A percentile compares a stretch with the other conserved stretches of the same genome.
These are phyloP conservation scores for Rhamnusium bicolor DNA, from an alignment of 2,888 invertebrate genomes.

Conservation along the genomic window DNA sequence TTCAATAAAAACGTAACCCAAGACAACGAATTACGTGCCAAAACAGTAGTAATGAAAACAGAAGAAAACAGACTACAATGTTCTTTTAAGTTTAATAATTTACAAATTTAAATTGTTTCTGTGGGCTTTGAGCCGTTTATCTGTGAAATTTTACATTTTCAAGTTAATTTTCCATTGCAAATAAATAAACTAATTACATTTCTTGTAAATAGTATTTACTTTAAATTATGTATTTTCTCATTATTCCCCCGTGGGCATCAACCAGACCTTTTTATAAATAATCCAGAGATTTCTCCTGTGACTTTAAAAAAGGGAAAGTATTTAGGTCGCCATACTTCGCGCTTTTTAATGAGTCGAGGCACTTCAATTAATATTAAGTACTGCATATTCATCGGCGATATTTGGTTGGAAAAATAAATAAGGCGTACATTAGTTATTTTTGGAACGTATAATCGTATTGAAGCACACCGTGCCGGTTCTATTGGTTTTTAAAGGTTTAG, in stretches of 20 bases:
- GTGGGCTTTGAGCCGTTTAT: too few relatives aligned
- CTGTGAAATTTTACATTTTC: too few relatives aligned
- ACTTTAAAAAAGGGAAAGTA: neutral
- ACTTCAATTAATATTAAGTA: slow-evolving; percentile 17
- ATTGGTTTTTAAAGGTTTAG: neutral
- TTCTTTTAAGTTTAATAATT: too few relatives aligned
- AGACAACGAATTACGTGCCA: too few relatives aligned
- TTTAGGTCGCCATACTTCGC: slow-evolving; percentile 12
- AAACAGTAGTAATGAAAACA: too few relatives aligned
- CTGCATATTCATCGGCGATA: slow-evolving; percentile 24
- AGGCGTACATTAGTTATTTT: slow-evolving; percentile 17
- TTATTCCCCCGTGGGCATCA: too few relatives aligned
- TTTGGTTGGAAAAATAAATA: slow-evolving; percentile 19
- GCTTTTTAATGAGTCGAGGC: neutral
- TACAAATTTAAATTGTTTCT: too few relatives aligned
- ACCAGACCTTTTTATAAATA: neutral
- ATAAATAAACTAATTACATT: too few relatives aligned
- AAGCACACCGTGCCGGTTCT: neutral
- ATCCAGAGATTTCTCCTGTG: neutral
- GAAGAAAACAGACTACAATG: too few relatives aligned
- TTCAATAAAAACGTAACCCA: too few relatives aligned
- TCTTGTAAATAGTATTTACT: too few relatives aligned
- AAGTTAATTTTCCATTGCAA: too few relatives aligned
- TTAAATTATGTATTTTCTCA: neutral
- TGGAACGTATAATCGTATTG: neutral